These are phyloP conservation scores for Psylliodes chrysocephalus DNA, from an alignment of 2,888 invertebrate genomes.

Conservation along the genomic window DNA sequence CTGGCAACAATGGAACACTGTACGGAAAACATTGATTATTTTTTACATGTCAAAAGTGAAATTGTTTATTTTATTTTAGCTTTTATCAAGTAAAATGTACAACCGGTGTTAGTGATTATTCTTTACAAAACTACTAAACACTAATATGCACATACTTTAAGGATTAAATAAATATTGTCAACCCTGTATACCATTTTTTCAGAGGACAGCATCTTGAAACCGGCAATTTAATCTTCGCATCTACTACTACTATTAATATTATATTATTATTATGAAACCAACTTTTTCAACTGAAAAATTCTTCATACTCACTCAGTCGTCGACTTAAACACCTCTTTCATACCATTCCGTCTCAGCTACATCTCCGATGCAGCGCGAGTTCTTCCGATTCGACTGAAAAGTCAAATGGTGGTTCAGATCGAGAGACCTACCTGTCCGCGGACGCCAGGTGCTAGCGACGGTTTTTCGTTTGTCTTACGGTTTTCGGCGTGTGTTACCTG, in stretches of 20 bases:
- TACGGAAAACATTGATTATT: no score
- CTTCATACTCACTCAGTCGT: slow-evolving; percentile 16
- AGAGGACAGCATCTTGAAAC: not conserved
- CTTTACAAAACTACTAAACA: no score
- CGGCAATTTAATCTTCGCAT: not conserved
- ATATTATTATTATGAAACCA: slow-evolving; percentile 27
- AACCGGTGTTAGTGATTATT: no score
- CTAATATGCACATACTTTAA: no score
- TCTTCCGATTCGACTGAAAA: slow-evolving; percentile 40
- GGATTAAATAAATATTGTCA: no score
- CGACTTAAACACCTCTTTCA: slow-evolving; percentile 15
- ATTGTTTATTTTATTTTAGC: no score
- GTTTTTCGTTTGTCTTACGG: slow-evolving; percentile 19
- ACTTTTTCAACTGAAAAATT: slow-evolving; percentile 15
- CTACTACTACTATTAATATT: no score
- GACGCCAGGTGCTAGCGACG: slow-evolving; percentile 48
- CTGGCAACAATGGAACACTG: no score
- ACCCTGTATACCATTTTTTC: not conserved
- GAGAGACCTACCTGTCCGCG: slow-evolving; percentile 47
- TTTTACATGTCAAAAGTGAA: no score
- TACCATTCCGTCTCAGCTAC: slow-evolving; percentile 18
- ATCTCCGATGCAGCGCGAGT: slow-evolving; percentile 42
- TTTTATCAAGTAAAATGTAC: no score
- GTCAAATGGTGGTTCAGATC: slow-evolving; percentile 41
- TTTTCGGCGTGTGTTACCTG: slow-evolving; percentile 35